Base-by-base conservation (phyloP, 2,888 invertebrate genomes). In the Volucella inanis region DNA sequence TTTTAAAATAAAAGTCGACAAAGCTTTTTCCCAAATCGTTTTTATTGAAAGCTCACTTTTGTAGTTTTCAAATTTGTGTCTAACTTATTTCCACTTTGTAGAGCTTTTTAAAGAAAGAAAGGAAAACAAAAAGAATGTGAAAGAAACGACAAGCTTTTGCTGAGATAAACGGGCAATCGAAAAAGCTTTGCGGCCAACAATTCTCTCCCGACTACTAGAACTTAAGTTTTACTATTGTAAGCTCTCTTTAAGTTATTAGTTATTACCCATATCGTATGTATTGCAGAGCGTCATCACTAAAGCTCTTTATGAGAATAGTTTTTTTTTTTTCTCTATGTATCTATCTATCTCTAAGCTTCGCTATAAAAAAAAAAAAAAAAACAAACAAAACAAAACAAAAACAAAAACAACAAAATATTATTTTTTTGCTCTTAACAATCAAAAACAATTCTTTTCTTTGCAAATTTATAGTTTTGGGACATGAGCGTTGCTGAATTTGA, bases 401-500 rank as follows among this genome's bases (percentile, higher is more conserved):
- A 64, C 8, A 55, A 78, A 70, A 49, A 49, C 47, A 64, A 49
- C 38, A 68, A 79, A 59, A 71, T 52, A 57, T 70, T 11, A 61
- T 79, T 79, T 80, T 81, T 74, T 79, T 68, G 72, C 77, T 76
- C 81, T 85, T 81, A 85, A 81, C 81, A 75, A 85, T 76, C 70
- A 76, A 83, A 80, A 81, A 76, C 81, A 81, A 85, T 85, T 85
- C 85, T 85, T 85, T 85, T 85, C 85, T 85, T 85, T 85, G 85
- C 85, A 85, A 85, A 85, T 85, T 85, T 85, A 85, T 85, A 85
- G 85, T 85, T 85, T 72, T 85, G 81, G 81, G 81, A 76, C 80
- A 72, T 81, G 80, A 85, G 85, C 31, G 31, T 85, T 85, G 85
- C 85, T 81, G 85, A 85, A 68, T 61, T 71, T 85, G 76, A 85